Evolutionary conservation across 1,140 invertebrate species (phyloP), one percentile per base, ranked within the genome.

Genomic region (Lordiphosa clarofinis): DNA sequence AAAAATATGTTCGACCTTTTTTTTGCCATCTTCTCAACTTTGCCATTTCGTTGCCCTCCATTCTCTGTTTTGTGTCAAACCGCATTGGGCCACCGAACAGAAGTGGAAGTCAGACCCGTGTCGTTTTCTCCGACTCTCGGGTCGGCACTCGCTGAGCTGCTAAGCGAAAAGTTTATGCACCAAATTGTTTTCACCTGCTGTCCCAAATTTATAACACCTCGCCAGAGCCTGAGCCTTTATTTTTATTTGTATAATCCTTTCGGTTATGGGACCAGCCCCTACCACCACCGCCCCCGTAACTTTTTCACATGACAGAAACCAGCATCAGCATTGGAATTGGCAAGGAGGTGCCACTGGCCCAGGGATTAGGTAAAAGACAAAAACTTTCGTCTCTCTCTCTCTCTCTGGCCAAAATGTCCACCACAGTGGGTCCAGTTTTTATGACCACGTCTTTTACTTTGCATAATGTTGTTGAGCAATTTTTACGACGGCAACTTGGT

Each of bases 171-270:
- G 73, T 82, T 82, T 82, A 82, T 82, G 73, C 67, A 75, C 78
- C 73, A 82, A 82, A 82, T 82, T 82, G 76, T 82, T 82, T 84
- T 82, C 76, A 82, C 76, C 76, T 82, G 76, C 68, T 82, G 76
- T 84, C 73, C 68, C 67, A 78, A 76, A 82, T 82, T 82, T 82
- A 82, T 82, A 82, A 73, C 78, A 74, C 69, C 75, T 79, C 55
- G 21, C 47, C 38, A 28, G 31, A 57, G 56, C 56, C 73, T 42
- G 62, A 49, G 54, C 33, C 47, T 75, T 82, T 82, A 75, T 82
- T 82, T 78, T 82, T 82, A 82, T 82, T 82, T 82, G 72, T 82
- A 82, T 82, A 82, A 82, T 82, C 76, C 78, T 82, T 82, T 82
- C 67, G 72, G 56, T 75, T 72, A 63, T 71, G 56, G 46, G 57